phyloP scores from a whole-genome alignment of 2,888 invertebrate species.

The Parascotia fuliginaria region DNA sequence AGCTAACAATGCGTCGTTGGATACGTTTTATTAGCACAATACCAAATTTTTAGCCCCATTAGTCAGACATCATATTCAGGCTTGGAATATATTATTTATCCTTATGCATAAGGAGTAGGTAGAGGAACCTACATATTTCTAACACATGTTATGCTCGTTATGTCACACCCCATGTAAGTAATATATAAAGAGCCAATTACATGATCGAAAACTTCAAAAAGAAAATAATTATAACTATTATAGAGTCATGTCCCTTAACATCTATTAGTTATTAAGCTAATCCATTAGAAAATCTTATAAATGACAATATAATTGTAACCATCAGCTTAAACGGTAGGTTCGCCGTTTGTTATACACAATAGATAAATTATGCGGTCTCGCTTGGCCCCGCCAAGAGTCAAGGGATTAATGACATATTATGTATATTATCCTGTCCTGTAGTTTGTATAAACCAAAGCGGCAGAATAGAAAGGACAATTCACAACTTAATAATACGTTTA shows the following conservation, averaged over 20 bases:
- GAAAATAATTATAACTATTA: too few species aligned
- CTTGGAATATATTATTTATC: too few species aligned
- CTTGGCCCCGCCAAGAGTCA: conserved; percentile 38
- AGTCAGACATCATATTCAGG: too few species aligned
- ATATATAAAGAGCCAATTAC: too few species aligned
- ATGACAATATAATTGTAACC: conserved; percentile 39
- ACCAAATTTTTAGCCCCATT: background rate
- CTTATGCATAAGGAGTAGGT: too few species aligned
- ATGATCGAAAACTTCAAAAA: too few species aligned
- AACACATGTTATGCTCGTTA: too few species aligned
- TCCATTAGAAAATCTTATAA: conserved; percentile 30
- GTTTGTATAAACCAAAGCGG: conserved; percentile 27
- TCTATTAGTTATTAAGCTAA: conserved; percentile 20
- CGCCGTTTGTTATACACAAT: conserved; percentile 37
- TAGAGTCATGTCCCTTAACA: too few species aligned
- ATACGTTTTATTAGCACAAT: background rate
- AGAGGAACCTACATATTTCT: too few species aligned
- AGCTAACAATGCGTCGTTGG: background rate
- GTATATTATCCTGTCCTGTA: conserved; percentile 36
- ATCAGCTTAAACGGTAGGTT: conserved; percentile 32
- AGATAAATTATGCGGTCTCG: conserved; percentile 46
- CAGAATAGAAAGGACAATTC: conserved; percentile 22
- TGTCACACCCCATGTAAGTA: too few species aligned
- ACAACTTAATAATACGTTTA: conserved; percentile 4
- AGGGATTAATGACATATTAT: conserved; percentile 45